A percentile compares a stretch with the other conserved stretches of the same genome.
These are phyloP conservation scores for Dascillus cervinus DNA, from an alignment of 2,888 invertebrate species.

Conservation along the genomic window DNA sequence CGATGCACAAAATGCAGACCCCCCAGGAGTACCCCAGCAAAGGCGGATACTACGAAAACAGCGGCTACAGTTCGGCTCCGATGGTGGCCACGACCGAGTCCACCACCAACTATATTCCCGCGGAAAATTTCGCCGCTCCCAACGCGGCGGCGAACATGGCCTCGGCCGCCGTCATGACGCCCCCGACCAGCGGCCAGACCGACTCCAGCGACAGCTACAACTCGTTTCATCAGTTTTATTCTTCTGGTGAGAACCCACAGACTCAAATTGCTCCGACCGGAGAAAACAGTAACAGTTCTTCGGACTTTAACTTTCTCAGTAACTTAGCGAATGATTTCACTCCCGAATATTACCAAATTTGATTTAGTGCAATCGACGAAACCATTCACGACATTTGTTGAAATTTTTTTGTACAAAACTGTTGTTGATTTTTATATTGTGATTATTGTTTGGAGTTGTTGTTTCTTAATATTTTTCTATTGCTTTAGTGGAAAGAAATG, in stretches of 20 bases:
- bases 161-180: constrained; percentile 51
- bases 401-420: constrained; percentile 11
- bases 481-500: no score
- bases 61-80: constrained; percentile 40
- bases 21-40: constrained; percentile 31
- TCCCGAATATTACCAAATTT: constrained; percentile 80
- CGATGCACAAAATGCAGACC: constrained; percentile 32
- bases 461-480: no score
- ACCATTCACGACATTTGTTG: constrained; percentile 20
- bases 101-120: constrained; percentile 42
- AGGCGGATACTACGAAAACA: constrained; percentile 51
- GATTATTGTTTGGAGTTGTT: no score
- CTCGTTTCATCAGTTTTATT: constrained; percentile 65
- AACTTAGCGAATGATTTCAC: constrained; percentile 89
- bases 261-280: constrained; percentile 44
- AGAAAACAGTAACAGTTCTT: constrained; percentile 86
- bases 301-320: constrained; percentile 89
- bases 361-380: constrained; percentile 39
- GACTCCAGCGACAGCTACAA: constrained; percentile 61
- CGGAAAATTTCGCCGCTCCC: constrained; percentile 43
- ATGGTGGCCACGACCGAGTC: constrained; percentile 44
- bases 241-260: constrained; percentile 42
- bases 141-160: constrained; percentile 43
- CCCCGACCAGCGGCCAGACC: constrained; percentile 49
- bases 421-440: constrained; percentile 10